Evolutionary conservation across 2,888 invertebrate genomes (phyloP).

Genomic region (Oligia latruncula): DNA sequence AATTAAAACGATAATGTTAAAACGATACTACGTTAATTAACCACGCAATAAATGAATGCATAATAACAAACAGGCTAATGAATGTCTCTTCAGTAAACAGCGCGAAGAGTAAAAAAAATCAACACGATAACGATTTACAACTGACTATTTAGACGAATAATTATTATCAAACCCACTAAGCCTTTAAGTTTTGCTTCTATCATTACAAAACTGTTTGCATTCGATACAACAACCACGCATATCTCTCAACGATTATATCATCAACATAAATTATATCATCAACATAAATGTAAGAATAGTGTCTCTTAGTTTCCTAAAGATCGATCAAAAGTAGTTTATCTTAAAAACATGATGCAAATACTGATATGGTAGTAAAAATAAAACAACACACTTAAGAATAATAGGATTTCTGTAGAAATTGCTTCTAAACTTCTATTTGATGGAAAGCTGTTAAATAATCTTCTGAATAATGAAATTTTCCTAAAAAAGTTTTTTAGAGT

Average conservation of each 20-base stretch:
- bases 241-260: not conserved
- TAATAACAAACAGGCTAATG: not conserved
- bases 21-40: not conserved
- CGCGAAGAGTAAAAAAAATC: too few relatives aligned
- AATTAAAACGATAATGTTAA: too few relatives aligned
- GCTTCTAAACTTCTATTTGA: not conserved
- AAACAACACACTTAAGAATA: conserved; percentile 3
- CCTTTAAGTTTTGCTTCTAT: not conserved
- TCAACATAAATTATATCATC: not conserved
- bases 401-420: conserved; percentile 14
- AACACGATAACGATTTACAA: not conserved
- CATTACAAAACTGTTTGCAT: not conserved
- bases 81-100: not conserved
- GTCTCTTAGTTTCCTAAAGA: not conserved
- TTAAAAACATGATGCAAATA: not conserved
- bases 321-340: conserved; percentile 12
- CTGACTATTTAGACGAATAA: not conserved
- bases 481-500: not conserved
- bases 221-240: not conserved
- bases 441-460: not conserved
- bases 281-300: not conserved
- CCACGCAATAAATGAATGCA: not conserved
- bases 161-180: not conserved
- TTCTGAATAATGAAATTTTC: not conserved
- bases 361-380: not conserved